Conservation (phyloP, 2,797 vertebrate species). For the Hylomyscus alleni region DNA sequence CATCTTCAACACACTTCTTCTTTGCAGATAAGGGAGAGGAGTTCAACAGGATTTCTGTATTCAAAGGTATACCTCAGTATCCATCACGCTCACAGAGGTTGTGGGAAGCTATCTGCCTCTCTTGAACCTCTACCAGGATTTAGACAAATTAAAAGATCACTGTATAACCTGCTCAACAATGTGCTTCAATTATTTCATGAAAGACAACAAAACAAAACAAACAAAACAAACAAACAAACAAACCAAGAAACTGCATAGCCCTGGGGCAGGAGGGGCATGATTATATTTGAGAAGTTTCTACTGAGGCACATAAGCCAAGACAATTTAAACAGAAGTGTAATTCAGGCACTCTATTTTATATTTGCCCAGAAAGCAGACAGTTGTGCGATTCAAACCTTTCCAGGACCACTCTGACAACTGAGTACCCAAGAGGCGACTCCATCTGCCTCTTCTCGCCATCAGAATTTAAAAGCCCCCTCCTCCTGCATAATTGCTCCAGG, state of each 20-base stretch:
- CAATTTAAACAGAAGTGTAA: slow-evolving; percentile 17
- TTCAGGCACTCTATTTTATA: slow-evolving; percentile 44
- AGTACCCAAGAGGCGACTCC: slow-evolving; percentile 36
- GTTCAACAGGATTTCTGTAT: background rate
- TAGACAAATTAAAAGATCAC: slow-evolving; percentile 3
- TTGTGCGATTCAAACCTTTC: slow-evolving; percentile 64
- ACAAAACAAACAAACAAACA: slow-evolving; percentile 28
- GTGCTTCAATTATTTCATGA: slow-evolving; percentile 56
- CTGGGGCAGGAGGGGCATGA: background rate
- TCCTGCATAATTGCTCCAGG: slow-evolving; percentile 67
- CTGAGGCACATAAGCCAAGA: background rate
- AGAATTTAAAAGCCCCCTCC: slow-evolving; percentile 55
- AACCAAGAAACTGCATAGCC: background rate
- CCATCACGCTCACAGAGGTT: background rate
- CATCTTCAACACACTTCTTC: background rate
- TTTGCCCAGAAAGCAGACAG: slow-evolving; percentile 50
- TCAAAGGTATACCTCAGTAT: background rate
- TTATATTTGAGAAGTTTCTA: background rate
- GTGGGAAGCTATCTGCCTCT: background rate
- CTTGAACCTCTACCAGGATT: background rate
- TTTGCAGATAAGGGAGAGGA: background rate
- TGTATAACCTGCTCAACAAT: background rate
- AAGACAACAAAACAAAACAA: background rate
- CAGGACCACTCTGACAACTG: slow-evolving; percentile 59
- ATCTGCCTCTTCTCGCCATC: slow-evolving; percentile 65